Evolutionary conservation across 1,140 invertebrate genomes (phyloP), one percentile per base, ranked within the genome.

Genomic region (Megalopta genalis): DNA sequence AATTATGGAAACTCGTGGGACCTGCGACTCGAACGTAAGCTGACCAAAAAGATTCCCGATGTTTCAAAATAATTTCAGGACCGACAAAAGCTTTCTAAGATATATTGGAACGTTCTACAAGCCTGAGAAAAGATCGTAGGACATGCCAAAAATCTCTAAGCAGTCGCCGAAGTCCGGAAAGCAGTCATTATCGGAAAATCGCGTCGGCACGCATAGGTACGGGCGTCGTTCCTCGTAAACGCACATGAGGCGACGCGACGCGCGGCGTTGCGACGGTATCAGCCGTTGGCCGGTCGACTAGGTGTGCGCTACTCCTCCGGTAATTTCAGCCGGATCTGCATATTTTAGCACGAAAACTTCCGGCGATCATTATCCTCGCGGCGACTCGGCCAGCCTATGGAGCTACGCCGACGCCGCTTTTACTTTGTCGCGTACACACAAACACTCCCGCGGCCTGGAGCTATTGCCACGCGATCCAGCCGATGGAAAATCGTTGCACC

Each of bases 341-440:
- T 93, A 93, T 92, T 93, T 93, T 92, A 91, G 88, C 91, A 92
- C 92, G 91, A 91, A 91, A 90, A 91, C 91, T 93, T 93, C 91
- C 92, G 91, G 83, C 90, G 92, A 93, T 92, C 90, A 91, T 92
- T 93, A 93, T 93, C 91, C 89, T 86, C 81, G 82, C 84, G 21
- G 82, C 75, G 77, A 74, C 70, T 82, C 52, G 63, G n/a, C 46
- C 68, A 62, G 39, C 75, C 70, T 46, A 32, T 32, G 66, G 65
- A 73, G 64, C 66, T 52, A 57, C 25, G 54, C 68, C 23, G 57
- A 52, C 71, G 68, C 63, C 49, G 59, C 76, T 60, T 59, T 57
- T 49, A 75, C 81, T 72, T 79, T 66, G 73, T 71, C 59, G 68
- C 81, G 57, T 73, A 79, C 67, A 83, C 66, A 75, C 70, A 69